phyloP scores from a whole-genome alignment of 2,888 invertebrate genomes.

The Embidobia sp. region DNA sequence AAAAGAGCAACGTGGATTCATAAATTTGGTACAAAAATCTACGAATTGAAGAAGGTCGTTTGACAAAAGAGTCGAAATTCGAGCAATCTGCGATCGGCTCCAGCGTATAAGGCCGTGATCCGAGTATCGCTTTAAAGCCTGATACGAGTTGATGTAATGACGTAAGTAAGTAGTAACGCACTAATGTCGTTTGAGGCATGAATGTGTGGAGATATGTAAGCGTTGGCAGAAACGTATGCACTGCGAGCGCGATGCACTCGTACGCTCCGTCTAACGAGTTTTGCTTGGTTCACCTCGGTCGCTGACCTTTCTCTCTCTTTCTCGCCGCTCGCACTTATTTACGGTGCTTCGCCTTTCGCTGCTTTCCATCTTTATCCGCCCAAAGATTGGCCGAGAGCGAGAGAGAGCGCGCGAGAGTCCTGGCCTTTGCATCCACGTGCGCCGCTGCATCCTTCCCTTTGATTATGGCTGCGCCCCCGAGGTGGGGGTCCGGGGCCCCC shows the following conservation, averaged over 20 bases:
- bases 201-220: slow-evolving; percentile 45
- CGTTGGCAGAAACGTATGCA: slow-evolving; percentile 56
- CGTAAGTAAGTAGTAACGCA: slow-evolving; percentile 55
- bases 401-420: not conserved
- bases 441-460: too few species aligned
- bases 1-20: too few species aligned
- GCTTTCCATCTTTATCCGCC: slow-evolving; percentile 56
- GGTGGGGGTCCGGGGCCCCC: too few species aligned
- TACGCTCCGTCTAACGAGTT: slow-evolving; percentile 61
- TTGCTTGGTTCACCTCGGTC: slow-evolving; percentile 62
- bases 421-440: too few species aligned
- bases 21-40: too few species aligned
- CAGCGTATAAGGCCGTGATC: slow-evolving; percentile 43
- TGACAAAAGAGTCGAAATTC: slow-evolving; percentile 36
- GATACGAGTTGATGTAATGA: slow-evolving; percentile 57
- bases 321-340: slow-evolving; percentile 45
- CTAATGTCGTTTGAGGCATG: slow-evolving; percentile 39
- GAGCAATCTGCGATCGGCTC: too few species aligned
- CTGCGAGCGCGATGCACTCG: slow-evolving; percentile 59
- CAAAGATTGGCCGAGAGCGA: slow-evolving; percentile 23
- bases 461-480: too few species aligned
- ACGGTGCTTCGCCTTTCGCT: slow-evolving; percentile 54
- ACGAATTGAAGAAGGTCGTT: slow-evolving; percentile 8
- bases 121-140: slow-evolving; percentile 53
- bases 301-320: slow-evolving; percentile 53